Evolutionary conservation across 2,113 vertebrate genomes (phyloP).

Genomic region (Probosciger aterrimus): DNA sequence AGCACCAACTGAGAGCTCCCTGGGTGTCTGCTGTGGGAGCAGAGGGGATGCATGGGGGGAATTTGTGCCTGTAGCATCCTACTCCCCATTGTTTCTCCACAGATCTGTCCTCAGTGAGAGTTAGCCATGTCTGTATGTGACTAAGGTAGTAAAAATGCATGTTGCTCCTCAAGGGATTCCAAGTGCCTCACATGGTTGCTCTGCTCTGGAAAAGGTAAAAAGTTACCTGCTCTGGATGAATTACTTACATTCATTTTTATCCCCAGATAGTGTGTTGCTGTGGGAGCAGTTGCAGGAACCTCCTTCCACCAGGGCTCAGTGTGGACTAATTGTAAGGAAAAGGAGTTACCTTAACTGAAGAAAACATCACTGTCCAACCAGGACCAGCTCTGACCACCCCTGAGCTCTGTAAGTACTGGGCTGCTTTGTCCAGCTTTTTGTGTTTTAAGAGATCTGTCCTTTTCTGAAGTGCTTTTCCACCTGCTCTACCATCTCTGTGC

Average conservation of each 20-base stretch:
- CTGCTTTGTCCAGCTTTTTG: neutral
- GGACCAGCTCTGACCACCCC: neutral
- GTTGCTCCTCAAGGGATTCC: neutral
- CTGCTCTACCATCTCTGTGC: neutral
- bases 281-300: neutral
- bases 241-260: neutral
- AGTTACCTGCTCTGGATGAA: neutral
- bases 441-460: neutral
- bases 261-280: neutral
- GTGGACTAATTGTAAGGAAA: neutral
- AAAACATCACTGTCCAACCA: neutral
- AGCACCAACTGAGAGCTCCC: neutral
- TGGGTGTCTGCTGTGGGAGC: neutral
- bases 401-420: neutral
- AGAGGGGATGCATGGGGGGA: accelerated
- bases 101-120: neutral
- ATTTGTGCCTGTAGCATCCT: neutral
- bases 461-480: neutral
- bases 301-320: neutral
- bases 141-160: neutral
- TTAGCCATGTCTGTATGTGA: neutral
- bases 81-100: neutral
- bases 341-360: neutral
- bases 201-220: neutral
- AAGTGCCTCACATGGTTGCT: neutral